Evolutionary conservation across 2,113 vertebrate species (phyloP).

Genomic region (Podilymbus podiceps): DNA sequence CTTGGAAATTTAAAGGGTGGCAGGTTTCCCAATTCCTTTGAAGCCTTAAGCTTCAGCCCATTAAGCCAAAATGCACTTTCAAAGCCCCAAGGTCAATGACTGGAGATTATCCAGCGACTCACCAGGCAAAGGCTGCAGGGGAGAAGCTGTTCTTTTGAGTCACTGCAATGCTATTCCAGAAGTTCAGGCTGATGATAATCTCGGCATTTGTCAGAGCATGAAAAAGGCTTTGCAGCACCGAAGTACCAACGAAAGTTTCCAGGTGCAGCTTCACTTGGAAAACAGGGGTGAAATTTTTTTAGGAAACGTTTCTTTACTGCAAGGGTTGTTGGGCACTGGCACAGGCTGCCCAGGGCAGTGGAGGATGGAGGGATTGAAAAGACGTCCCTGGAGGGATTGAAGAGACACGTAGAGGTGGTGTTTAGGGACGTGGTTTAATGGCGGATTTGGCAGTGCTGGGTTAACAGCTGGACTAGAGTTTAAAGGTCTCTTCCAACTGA

Average conservation of each 20-base stretch:
- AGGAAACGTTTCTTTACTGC: too few relatives aligned
- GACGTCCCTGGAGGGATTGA: too few relatives aligned
- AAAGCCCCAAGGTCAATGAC: slow-evolving; percentile 13
- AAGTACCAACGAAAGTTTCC: not conserved
- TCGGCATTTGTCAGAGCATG: not conserved
- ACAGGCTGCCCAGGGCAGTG: too few relatives aligned
- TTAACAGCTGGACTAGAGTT: too few relatives aligned
- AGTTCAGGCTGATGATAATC: not conserved
- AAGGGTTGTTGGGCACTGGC: too few relatives aligned
- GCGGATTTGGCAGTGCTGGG: too few relatives aligned
- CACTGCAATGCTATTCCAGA: not conserved
- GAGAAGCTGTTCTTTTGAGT: not conserved
- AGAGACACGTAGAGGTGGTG: too few relatives aligned
- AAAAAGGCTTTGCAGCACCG: not conserved
- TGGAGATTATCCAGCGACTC: not conserved
- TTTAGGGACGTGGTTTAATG: too few relatives aligned
- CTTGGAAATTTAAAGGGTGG: not conserved
- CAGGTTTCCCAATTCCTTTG: not conserved
- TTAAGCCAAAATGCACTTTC: slow-evolving; percentile 17
- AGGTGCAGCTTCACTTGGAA: not conserved
- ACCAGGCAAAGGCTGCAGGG: not conserved
- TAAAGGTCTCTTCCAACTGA: too few relatives aligned
- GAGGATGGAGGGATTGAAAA: too few relatives aligned
- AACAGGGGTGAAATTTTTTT: too few relatives aligned
- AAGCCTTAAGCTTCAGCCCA: slow-evolving; percentile 22